Percentiles rank a stretch among this genome's conserved stretches.
These are phyloP conservation scores for Triplophysa siluroides DNA, from an alignment of 2,113 vertebrate genomes.

Conservation along the genomic window DNA sequence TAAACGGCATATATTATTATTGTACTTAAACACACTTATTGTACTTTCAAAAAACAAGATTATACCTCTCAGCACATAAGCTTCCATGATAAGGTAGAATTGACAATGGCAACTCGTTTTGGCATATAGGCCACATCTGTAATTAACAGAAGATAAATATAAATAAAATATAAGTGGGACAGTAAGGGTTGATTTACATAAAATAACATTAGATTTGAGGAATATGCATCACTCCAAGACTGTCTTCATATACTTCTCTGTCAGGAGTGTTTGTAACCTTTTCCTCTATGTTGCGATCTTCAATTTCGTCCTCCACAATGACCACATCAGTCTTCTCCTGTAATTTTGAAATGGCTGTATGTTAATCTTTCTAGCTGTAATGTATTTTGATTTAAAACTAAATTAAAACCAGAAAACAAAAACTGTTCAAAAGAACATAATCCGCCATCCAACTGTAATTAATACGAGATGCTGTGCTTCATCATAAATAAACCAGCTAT, in stretches of 20 bases:
- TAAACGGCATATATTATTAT: not conserved
- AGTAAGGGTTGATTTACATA: not conserved
- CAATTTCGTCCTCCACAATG: not conserved
- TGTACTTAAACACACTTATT: not conserved
- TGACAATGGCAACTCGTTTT: not conserved
- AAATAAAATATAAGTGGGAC: not conserved
- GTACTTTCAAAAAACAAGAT: not conserved
- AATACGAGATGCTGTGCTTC: too few species aligned
- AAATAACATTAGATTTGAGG: not conserved
- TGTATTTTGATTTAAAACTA: not conserved
- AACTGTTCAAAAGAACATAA: too few species aligned
- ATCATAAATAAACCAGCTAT: too few species aligned
- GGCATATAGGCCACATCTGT: constrained; percentile 4
- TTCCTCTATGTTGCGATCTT: not conserved
- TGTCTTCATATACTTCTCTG: not conserved
- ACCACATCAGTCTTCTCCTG: not conserved
- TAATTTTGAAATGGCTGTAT: not conserved
- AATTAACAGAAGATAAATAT: not conserved
- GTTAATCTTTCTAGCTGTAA: not conserved
- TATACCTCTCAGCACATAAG: constrained; percentile 1
- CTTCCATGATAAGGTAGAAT: not conserved
- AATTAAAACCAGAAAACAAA: too few species aligned
- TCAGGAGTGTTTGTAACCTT: not conserved
- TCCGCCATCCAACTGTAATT: too few species aligned
- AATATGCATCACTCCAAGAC: constrained; percentile 6